Percentiles rank a stretch among this genome's conserved stretches.
Conservation (phyloP, 2,113 vertebrate species). For the Thymallus thymallus region DNA sequence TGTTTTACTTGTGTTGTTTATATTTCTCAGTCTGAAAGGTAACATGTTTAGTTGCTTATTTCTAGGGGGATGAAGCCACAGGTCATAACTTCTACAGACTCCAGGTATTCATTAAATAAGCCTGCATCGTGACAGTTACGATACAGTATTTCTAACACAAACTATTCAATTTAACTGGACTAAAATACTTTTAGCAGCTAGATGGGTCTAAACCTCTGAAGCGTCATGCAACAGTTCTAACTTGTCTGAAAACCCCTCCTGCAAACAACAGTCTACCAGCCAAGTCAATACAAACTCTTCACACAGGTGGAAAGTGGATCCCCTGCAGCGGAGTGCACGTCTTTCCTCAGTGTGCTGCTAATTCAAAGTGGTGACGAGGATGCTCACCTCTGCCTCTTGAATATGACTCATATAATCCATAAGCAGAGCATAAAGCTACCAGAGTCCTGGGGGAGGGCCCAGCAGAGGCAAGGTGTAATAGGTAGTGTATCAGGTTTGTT, state of each 20-base stretch:
- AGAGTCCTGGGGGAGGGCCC: too few species aligned
- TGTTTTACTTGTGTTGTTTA: not conserved
- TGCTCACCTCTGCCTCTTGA: too few species aligned
- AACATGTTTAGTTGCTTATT: constrained; percentile 5
- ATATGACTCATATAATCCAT: too few species aligned
- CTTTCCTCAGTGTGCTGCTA: too few species aligned
- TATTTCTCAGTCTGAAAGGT: not conserved
- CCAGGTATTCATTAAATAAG: too few species aligned
- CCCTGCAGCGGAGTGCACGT: too few species aligned
- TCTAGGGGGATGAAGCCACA: not conserved
- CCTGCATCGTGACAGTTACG: too few species aligned
- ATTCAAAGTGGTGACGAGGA: too few species aligned
- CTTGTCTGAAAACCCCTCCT: constrained; percentile 11
- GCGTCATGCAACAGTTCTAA: not conserved
- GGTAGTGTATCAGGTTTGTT: too few species aligned
- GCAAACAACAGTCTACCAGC: constrained; percentile 6
- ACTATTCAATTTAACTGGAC: not conserved
- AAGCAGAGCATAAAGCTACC: too few species aligned
- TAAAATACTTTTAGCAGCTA: not conserved
- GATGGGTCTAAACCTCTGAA: not conserved
- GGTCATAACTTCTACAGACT: not conserved
- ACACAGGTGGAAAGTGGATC: constrained; percentile 8
- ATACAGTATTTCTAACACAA: too few species aligned
- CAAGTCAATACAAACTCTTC: constrained; percentile 39
- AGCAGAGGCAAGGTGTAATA: too few species aligned